Base-by-base conservation (phyloP, 2,888 invertebrate species). In the Eulithis prunata region DNA sequence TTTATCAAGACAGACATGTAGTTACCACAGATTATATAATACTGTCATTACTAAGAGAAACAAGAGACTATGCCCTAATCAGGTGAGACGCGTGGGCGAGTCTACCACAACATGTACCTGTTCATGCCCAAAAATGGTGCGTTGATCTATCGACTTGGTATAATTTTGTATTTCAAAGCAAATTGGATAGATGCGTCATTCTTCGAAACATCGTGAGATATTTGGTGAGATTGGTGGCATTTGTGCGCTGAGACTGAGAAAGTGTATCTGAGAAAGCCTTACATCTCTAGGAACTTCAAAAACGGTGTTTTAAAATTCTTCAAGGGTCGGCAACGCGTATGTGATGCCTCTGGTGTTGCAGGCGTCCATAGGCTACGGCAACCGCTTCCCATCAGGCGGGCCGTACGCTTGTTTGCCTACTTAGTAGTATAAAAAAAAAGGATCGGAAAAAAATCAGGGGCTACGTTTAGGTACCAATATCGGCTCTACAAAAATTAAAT, bases 41-140 rank as follows among this genome's bases (percentile, higher is more conserved):
- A 21, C 21, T 21, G 49, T 38, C n/a, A 8, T 8, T 47, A 49
- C 11, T 11, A 49, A 21, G 21, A 10, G 14, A 3, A 13, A 11
- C 49, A 8, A 21, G 56, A 6, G 41, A 51, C 38, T 7, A 60
- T 56, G 56, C 38, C 64, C 59, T 56, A 56, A 55, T 52, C 64
- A 51, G 49, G 64, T 58, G 6, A 32, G 32, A 32, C 32, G 56
- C 60, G 67, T 67, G 60, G 67, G 63, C 63, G 59, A 52, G 67
- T 63, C 67, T 63, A 28, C 60, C 46, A 12, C 53, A 12, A 8
- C 45, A 14, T n/a, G 55, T 47, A 32, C 57, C 46, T 56, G 12
- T 41, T 53, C 53, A 47, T 53, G 57, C 36, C 63, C 67, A 57
- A 63, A 67, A 60, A 67, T 57, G 67, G 67, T 36, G 10, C n/a